Conservation (phyloP, 1,140 invertebrate genomes). For the Aethina tumida region DNA sequence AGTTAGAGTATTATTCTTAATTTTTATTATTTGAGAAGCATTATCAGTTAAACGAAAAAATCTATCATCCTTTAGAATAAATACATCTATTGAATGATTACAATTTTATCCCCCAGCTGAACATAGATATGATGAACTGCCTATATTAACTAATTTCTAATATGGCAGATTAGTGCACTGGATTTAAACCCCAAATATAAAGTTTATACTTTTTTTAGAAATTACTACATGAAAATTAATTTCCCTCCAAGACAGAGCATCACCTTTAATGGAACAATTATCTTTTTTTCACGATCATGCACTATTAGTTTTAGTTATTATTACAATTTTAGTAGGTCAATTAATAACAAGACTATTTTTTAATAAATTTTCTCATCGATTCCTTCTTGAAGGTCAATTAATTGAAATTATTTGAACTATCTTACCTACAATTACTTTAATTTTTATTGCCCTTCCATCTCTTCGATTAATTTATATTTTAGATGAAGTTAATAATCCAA, state of each 20-base stretch:
- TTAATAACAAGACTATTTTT: slow-evolving; percentile 42
- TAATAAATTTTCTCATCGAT: slow-evolving; percentile 41
- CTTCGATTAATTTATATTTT: slow-evolving; percentile 49
- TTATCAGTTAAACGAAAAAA: slow-evolving; percentile 34
- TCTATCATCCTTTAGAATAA: slow-evolving; percentile 36
- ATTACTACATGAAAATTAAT: slow-evolving; percentile 33
- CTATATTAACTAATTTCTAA: slow-evolving; percentile 43
- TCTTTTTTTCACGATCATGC: slow-evolving; percentile 50
- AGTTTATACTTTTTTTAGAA: slow-evolving; percentile 42
- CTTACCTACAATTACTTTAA: slow-evolving; percentile 47
- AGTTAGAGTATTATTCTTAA: slow-evolving; percentile 42
- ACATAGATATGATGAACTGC: slow-evolving; percentile 46
- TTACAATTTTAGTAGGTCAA: slow-evolving; percentile 49
- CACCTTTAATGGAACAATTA: slow-evolving; percentile 48
- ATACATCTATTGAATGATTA: slow-evolving; percentile 48
- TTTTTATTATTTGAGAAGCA: slow-evolving; percentile 43
- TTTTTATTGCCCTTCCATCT: slow-evolving; percentile 52
- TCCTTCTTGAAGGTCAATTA: slow-evolving; percentile 40
- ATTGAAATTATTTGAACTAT: slow-evolving; percentile 57
- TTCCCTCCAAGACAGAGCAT: slow-evolving; percentile 26
- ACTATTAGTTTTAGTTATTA: slow-evolving; percentile 45
- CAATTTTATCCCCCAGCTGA: slow-evolving; percentile 43
- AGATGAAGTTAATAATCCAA: slow-evolving; percentile 45
- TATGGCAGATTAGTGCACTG: slow-evolving; percentile 45
- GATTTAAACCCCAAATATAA: slow-evolving; percentile 51